Evolutionary conservation across 2,888 invertebrate species (phyloP), one percentile per base, ranked within the genome.

Genomic region (Drosophila maculinotata): DNA sequence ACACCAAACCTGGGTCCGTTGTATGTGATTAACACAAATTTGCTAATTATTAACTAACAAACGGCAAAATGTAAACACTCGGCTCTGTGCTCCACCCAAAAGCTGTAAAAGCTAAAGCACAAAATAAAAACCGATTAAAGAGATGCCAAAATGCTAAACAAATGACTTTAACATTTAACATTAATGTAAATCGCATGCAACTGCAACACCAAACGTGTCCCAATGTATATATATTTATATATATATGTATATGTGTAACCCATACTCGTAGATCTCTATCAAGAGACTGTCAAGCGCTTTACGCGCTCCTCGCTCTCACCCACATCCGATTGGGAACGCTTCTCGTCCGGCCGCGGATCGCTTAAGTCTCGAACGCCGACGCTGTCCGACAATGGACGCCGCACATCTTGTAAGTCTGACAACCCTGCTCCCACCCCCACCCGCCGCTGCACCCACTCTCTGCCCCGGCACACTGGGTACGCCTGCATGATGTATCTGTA

Each of bases 251-350:
- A 41, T 41, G 30, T 60, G 17, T 63, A 36, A 33, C 8, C 25
- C 20, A 26, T 69, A 47, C 31, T 36, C 56, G 26, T 71, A 90
- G 90, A 90, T 78, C 84, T 90, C 81, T 90, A 89, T 72, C 90
- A 90, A 85, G 90, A 90, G 83, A 90, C 89, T 70, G 89, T 90
- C 20, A 90, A 86, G 58, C 90, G 89, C 76, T 90, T 90, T 68
- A 90, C 90, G 76, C 90, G 89, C 69, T 90, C 90, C 70, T 90
- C 90, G 52, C 86, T 90, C 62, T 89, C 90, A 62, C 90, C 90
- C 65, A 89, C 89, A 71, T 87, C 89, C 86, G 90, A 90, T 66
- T 84, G 83, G 83, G 86, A 84, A 45, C 86, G 87, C 67, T 86
- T 75, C 69, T 89, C 88, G 73, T 76, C 87, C 60, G 79, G 86